Evolutionary conservation across 2,888 invertebrate genomes (phyloP), one percentile per base, ranked within the genome.

Genomic region (Myopa testacea): DNA sequence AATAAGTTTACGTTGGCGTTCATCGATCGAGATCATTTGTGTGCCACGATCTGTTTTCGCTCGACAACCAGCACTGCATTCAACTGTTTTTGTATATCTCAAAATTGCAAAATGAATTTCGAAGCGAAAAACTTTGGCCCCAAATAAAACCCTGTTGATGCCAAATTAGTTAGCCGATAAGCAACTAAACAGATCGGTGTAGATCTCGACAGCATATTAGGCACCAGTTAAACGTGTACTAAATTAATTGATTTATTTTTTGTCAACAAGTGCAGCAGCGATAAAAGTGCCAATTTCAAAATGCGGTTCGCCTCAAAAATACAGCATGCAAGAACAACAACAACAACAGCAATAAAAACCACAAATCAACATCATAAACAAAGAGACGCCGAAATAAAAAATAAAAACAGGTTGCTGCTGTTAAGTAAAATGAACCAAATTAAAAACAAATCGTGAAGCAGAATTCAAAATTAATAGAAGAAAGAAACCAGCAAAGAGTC

Each of bases 211-310:
- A 74, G 37, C 37, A 7, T 50, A 74, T 65, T 52, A 65, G 40
- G 45, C 65, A 52, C 52, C 37, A 55, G n/a, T 37, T 70, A 52
- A 68, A 68, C 45, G 10, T 50, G n/a, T 34, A 50, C 45, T 26
- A 71, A 58, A 34, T 55, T 71, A 71, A 71, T 71, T 71, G 58
- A 71, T 71, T 58, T 58, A 37, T 14, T 19, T 68, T 16, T 45
- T 37, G 12, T 50, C 52, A 14, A 68, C 45, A 68, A 68, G 50
- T 50, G 52, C 37, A 52, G 40, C 45, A 45, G 38, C 65, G 34
- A 26, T 34, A 34, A 12, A 26, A n/a, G 63, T 63, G 34, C 12
- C 45, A 45, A 45, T 45, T 45, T 45, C 1, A 45, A 45, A 45
- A 45, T 45, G 45, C 45, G 45, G 45, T 45, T 45, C 45, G 45